phyloP scores from a whole-genome alignment of 2,113 vertebrate genomes.

The Caracal caracal region DNA sequence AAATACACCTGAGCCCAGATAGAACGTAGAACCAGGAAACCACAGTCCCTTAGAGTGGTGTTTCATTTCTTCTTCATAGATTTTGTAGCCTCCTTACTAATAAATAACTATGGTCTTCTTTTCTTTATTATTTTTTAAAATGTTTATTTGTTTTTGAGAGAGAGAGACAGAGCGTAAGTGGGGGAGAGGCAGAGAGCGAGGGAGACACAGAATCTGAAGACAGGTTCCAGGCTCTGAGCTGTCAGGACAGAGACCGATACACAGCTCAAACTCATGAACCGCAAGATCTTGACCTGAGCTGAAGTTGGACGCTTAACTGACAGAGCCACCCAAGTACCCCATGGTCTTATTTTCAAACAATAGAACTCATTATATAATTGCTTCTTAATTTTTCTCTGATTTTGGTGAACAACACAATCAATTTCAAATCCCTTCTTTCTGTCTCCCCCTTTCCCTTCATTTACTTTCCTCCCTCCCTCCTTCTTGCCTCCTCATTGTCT shows the following conservation, averaged over 20 bases:
- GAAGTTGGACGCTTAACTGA: too few relatives aligned
- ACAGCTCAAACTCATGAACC: too few relatives aligned
- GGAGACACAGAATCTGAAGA: too few relatives aligned
- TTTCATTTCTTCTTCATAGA: conserved; percentile 13
- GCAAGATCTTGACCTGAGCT: too few relatives aligned
- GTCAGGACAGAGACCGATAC: too few relatives aligned
- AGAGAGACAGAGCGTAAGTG: too few relatives aligned
- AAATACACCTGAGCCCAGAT: conserved; percentile 16
- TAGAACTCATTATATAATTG: not conserved
- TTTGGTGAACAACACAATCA: not conserved
- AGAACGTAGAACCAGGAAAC: not conserved
- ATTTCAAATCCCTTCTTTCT: not conserved
- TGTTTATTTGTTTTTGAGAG: too few relatives aligned
- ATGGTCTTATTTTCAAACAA: conserved; percentile 21
- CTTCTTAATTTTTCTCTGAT: conserved; percentile 7
- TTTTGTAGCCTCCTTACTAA: not conserved
- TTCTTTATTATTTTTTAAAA: too few relatives aligned
- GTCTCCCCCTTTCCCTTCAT: not conserved
- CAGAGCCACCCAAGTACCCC: too few relatives aligned
- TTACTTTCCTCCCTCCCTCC: not conserved
- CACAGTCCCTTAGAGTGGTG: not conserved
- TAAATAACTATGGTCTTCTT: too few relatives aligned
- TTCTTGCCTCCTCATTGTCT: not conserved
- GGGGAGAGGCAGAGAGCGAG: too few relatives aligned
- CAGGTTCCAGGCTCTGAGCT: too few relatives aligned